phyloP scores from a whole-genome alignment of 1,140 invertebrate species.

The Drosophila santomea region DNA sequence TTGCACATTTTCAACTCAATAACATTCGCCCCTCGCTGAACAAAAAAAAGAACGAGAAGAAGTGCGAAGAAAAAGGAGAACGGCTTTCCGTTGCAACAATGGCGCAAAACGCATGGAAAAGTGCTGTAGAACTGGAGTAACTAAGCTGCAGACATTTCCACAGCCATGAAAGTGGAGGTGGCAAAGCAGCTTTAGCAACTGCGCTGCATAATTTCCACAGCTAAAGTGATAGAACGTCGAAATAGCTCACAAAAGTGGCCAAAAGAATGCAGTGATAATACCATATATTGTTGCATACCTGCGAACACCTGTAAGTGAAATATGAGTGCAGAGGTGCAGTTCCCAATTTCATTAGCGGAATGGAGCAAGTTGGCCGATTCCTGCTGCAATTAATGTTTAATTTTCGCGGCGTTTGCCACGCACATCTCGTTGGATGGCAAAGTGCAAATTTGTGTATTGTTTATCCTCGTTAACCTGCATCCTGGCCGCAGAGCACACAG shows the following conservation, averaged over 20 bases:
- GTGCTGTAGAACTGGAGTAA: background rate
- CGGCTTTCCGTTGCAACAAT: background rate
- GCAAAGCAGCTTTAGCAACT: too few relatives aligned
- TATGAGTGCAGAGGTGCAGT: background rate
- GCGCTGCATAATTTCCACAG: too few relatives aligned
- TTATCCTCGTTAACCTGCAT: conserved; percentile 34
- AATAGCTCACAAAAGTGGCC: background rate
- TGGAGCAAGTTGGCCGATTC: background rate
- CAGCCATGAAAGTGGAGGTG: conserved; percentile 1
- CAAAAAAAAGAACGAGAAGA: too few relatives aligned
- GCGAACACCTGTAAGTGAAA: background rate
- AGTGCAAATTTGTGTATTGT: conserved; percentile 40
- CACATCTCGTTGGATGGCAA: conserved; percentile 4
- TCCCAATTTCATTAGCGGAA: background rate
- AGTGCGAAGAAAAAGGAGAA: background rate
- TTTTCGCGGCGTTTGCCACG: background rate
- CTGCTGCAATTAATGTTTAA: background rate
- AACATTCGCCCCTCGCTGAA: conserved; percentile 1
- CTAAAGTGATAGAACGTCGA: too few relatives aligned
- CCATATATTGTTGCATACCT: background rate
- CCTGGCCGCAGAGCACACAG: background rate
- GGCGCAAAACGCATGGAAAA: background rate
- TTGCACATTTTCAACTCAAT: conserved; percentile 53
- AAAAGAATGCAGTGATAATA: background rate
- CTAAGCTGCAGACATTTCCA: conserved; percentile 13